Evolutionary conservation across 2,113 vertebrate species (phyloP).

Genomic region (Pogona vitticeps): DNA sequence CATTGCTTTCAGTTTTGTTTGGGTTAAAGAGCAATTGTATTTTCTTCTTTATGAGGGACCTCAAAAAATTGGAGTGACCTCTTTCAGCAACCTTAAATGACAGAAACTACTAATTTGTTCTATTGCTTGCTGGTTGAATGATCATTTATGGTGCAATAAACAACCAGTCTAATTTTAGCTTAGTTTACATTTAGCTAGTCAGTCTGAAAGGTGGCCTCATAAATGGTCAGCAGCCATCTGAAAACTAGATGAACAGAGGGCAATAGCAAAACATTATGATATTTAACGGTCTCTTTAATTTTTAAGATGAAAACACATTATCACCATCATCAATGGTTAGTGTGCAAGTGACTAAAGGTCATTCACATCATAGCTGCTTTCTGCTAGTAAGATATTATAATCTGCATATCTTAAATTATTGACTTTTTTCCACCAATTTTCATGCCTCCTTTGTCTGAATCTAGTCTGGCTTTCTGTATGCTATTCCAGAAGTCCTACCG

Average conservation of each 20-base stretch:
- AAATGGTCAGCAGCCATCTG: not conserved
- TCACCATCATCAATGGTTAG: no score
- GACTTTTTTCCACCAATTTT: no score
- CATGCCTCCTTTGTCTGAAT: no score
- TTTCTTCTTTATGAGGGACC: not conserved
- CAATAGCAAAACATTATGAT: not conserved
- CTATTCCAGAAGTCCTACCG: no score
- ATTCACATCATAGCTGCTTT: no score
- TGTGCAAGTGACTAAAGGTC: no score
- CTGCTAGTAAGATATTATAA: no score
- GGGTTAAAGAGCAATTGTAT: not conserved
- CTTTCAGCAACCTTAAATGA: not conserved
- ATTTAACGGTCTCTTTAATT: not conserved
- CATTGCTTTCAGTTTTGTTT: not conserved
- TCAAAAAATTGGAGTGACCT: not conserved
- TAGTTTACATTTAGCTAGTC: not conserved
- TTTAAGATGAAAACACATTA: not conserved
- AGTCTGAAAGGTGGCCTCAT: not conserved
- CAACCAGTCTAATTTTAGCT: not conserved
- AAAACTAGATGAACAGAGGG: not conserved
- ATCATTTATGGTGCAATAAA: not conserved
- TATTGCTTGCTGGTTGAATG: not conserved
- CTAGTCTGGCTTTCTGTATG: no score
- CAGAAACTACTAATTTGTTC: not conserved
- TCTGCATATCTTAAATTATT: no score